Percentiles rank a stretch among this genome's conserved stretches.
Conservation (phyloP, 2,797 vertebrate species). For the Bradypodion pumilum region DNA sequence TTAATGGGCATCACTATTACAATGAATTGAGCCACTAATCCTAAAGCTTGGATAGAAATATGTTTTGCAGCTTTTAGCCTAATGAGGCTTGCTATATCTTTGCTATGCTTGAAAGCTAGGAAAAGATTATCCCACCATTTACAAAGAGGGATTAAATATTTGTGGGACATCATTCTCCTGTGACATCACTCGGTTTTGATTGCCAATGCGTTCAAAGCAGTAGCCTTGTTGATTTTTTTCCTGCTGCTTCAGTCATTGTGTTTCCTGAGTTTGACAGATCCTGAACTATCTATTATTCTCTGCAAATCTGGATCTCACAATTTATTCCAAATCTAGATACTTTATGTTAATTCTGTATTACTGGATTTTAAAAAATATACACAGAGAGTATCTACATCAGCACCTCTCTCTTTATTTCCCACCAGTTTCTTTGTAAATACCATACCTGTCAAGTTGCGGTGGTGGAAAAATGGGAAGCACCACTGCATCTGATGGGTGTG, state of each 20-base stretch:
- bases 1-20: conserved; percentile 17
- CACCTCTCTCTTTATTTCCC: not conserved
- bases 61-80: conserved; percentile 19
- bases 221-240: not conserved
- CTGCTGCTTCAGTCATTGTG: not conserved
- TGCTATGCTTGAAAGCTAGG: conserved; percentile 18
- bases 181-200: not conserved
- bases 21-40: conserved; percentile 31
- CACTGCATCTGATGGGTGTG: too few relatives aligned
- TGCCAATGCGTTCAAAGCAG: not conserved
- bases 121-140: conserved; percentile 11
- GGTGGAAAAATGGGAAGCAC: too few relatives aligned
- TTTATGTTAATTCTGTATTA: not conserved
- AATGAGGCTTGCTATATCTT: conserved; percentile 12
- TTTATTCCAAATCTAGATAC: not conserved
- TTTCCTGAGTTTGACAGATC: not conserved
- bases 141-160: conserved; percentile 27
- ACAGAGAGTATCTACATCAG: not conserved
- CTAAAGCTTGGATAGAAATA: conserved; percentile 13
- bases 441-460: too few relatives aligned
- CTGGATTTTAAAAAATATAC: too few relatives aligned
- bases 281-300: not conserved
- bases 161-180: not conserved
- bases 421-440: too few relatives aligned
- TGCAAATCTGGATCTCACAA: not conserved